These are phyloP conservation scores for Ischnura elegans DNA, from an alignment of 2,888 invertebrate species.

Conservation along the genomic window DNA sequence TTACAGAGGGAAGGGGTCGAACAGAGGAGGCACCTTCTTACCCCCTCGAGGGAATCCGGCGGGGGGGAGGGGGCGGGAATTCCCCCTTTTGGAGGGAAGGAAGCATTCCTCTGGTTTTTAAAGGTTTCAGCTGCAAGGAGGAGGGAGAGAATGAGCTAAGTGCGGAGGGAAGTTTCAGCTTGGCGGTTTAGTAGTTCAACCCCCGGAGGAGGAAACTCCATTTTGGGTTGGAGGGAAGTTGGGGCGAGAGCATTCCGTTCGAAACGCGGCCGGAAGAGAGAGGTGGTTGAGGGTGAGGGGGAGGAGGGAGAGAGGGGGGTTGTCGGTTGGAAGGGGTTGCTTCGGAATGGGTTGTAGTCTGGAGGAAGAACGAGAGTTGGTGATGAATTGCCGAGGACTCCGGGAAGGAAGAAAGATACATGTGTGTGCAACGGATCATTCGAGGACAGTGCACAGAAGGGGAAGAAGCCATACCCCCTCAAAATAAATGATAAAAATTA, in stretches of 20 bases:
- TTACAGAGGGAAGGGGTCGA: not conserved
- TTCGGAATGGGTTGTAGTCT: not conserved
- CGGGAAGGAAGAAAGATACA: no score
- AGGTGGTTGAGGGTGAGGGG: no score
- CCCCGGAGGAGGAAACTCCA: not conserved
- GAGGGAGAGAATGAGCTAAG: not conserved
- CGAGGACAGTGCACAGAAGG: no score
- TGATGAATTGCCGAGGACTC: no score
- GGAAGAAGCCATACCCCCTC: no score
- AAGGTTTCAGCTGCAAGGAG: not conserved
- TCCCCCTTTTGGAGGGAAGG: not conserved
- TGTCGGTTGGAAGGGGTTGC: not conserved
- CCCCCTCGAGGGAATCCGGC: not conserved
- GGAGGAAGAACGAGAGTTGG: no score
- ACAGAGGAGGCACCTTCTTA: not conserved
- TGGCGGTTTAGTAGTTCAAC: conserved; percentile 38
- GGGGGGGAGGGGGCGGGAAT: not conserved
- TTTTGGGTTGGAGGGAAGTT: conserved; percentile 23
- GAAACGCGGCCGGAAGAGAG: not conserved
- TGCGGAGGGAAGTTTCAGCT: conserved; percentile 24
- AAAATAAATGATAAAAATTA: no score
- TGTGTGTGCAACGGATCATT: no score
- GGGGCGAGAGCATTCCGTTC: not conserved
- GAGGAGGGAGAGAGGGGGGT: not conserved
- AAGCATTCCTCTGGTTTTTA: not conserved